Conservation (phyloP, 2,113 vertebrate genomes). For the Malurus cyaneus region DNA sequence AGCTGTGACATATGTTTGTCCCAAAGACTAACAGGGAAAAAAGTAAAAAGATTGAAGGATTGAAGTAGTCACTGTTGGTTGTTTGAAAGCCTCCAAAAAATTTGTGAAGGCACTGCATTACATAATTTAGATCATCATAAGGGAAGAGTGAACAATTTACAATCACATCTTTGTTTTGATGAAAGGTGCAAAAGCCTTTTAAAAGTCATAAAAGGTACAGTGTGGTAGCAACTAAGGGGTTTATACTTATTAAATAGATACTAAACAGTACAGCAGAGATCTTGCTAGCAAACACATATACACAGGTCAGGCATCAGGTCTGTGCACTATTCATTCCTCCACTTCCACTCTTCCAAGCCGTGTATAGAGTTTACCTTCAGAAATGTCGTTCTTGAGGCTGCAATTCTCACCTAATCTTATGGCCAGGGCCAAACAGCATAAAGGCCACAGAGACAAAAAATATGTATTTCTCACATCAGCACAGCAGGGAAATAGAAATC, state of each 20-base stretch:
- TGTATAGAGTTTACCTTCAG: background rate
- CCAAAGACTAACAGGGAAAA: background rate
- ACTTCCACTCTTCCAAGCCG: background rate
- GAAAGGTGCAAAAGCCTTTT: background rate
- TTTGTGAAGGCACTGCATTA: background rate
- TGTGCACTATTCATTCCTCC: background rate
- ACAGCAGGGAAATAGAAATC: background rate
- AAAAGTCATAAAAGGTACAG: too few relatives aligned
- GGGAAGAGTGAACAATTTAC: background rate
- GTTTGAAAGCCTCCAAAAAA: background rate
- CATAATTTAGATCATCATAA: background rate
- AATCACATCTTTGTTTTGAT: background rate
- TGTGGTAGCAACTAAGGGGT: background rate
- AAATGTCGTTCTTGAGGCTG: background rate
- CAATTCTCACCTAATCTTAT: background rate
- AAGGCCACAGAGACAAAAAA: background rate
- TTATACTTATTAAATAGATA: background rate
- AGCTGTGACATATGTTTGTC: background rate
- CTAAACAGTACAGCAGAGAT: background rate
- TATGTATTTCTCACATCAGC: background rate
- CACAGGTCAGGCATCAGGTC: background rate
- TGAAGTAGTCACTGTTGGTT: background rate
- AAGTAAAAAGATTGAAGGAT: background rate
- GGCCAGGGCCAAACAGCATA: background rate
- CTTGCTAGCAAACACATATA: background rate